Base-by-base conservation (phyloP, 2,888 invertebrate genomes). In the Resseliella maxima region DNA sequence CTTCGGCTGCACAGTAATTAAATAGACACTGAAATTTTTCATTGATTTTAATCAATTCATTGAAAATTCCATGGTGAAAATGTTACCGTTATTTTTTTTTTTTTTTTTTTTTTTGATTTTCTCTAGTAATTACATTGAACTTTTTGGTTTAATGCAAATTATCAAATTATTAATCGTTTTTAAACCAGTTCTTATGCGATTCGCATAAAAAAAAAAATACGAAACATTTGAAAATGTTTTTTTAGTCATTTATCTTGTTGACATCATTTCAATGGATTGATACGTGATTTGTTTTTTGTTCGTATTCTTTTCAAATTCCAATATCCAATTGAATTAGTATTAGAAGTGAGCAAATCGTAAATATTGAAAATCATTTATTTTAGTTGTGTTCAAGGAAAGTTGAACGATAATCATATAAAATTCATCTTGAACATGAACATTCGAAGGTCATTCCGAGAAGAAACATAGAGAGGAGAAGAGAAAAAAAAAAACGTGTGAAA, bases 311-410 rank as follows among this genome's bases (percentile, higher is more conserved):
- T 8, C n/a, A n/a, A n/a, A n/a, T n/a, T n/a, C n/a, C n/a, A n/a
- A n/a, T n/a, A 10, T 31, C 12, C 72, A 72, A 31, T 15, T 31
- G 24, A 2, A 59, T 8, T 18, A 72, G 31, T 35, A 31, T 31
- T 72, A 72, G 72, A 10, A 72, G 72, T 72, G 72, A 72, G 15
- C 72, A 31, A 31, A 72, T 72, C 72, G 18, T 72, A 31, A 31
- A 27, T 15, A 72, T 15, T 31, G 72, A 5, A 72, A 31, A 72
- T n/a, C 15, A 31, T 15, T 31, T 31, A 72, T 31, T 72, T 31
- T 31, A 15, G 6, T 12, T 72, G 35, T 10, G 0, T 27, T 31
- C 31, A 72, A 31, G 72, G 18, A 31, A 72, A 72, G 15, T 1
- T 31, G n/a, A 59, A 59, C 15, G 72, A 31, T 31, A 35, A 2